Base-by-base conservation (phyloP, 2,797 vertebrate genomes). In the Lutjanus campechanus region DNA sequence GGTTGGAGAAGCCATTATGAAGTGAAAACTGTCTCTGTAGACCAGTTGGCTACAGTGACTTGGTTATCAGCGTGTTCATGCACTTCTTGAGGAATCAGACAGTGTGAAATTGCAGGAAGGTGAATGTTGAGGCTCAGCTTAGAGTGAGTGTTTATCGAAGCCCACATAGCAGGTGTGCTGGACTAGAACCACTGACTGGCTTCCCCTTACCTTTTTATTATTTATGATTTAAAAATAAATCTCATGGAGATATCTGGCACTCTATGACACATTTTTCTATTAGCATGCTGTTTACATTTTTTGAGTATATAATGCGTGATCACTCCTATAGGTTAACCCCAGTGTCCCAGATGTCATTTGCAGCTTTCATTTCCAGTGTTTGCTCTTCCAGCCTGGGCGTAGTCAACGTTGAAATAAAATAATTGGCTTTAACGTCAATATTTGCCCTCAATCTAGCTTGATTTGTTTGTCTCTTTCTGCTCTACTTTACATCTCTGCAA, bases 81-180 rank as follows among this genome's bases (percentile, higher is more conserved):
- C 93, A 88, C 36, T 82, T 86, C 87, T 85, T 56, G 77, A 73
- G 76, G 85, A 92, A 79, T 92, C 93, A 93, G 85, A 90, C 82
- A 59, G 81, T 93, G 92, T 94, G 94, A 94, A 94, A 95, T 94
- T 93, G 92, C 91, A 87, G 78, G 84, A 91, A 71, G 88, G 84
- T 90, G 85, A 91, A 90, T 85, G 82, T 55, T 77, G 88, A 88
- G 60, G 73, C 86, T 82, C 73, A 61, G 81, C 79, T 78, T 40
- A 36, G 84, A 77, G 69, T 66, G 73, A 74, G 76, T 69, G 82
- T 90, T 91, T 92, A 82, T 86, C 56, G 12, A 79, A 64, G 61
- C 54, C 65, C 55, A 60, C 70, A 60, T 77, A 64, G 82, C 77
- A 82, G 78, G 84, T 82, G 62, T 73, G 78, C 66, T 84, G 76